phyloP scores from a whole-genome alignment of 1,140 invertebrate species.

The Panagrolaimus sp. region DNA sequence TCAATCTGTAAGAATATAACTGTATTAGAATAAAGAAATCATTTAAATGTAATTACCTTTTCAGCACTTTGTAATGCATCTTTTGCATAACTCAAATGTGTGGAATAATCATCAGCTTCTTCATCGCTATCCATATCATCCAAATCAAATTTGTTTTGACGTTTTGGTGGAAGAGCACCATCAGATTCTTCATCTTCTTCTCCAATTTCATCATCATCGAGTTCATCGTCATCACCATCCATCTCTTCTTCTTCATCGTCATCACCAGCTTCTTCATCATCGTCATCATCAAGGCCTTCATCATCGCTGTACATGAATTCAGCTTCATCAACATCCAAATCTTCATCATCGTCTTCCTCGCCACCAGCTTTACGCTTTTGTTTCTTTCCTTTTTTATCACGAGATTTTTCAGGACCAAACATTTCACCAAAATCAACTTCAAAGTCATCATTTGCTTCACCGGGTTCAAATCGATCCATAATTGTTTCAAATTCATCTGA shows the following conservation, averaged over 20 bases:
- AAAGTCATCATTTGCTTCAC: slow-evolving; percentile 32
- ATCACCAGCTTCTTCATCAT: slow-evolving; percentile 57
- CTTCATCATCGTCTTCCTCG: slow-evolving; percentile 45
- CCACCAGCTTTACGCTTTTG: slow-evolving; percentile 7
- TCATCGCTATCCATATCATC: slow-evolving; percentile 9
- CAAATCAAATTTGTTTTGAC: neutral
- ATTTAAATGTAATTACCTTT: neutral
- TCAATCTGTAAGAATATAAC: neutral
- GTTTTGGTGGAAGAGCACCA: slow-evolving; percentile 10
- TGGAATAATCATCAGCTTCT: neutral
- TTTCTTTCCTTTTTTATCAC: slow-evolving; percentile 19
- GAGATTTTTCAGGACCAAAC: slow-evolving; percentile 27
- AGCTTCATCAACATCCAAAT: slow-evolving; percentile 40
- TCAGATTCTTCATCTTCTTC: slow-evolving; percentile 11
- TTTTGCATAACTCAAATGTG: neutral
- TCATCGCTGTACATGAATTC: slow-evolving; percentile 37
- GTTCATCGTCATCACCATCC: slow-evolving; percentile 7
- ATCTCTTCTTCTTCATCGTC: slow-evolving; percentile 47
- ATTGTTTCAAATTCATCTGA: slow-evolving; percentile 75
- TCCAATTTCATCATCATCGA: slow-evolving; percentile 21
- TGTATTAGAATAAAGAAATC: too few species aligned
- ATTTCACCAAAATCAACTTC: slow-evolving; percentile 33
- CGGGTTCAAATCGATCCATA: slow-evolving; percentile 46
- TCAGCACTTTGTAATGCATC: neutral
- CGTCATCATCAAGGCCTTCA: slow-evolving; percentile 60